These are phyloP conservation scores for Dendrocincla tyrannina DNA, from an alignment of 2,797 vertebrate genomes.

Conservation along the genomic window DNA sequence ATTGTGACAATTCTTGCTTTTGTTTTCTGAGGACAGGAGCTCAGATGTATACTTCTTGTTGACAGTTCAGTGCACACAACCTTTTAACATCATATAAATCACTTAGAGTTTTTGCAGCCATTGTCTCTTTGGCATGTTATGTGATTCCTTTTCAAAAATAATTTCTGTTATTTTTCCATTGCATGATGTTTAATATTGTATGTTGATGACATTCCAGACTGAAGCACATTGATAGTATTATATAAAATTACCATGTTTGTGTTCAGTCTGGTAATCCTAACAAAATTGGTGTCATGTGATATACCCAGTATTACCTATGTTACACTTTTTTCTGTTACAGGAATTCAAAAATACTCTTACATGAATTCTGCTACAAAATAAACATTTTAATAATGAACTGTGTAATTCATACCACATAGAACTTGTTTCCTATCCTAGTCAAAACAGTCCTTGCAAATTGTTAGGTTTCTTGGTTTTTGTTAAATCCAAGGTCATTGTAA, in stretches of 20 bases:
- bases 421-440: constrained; percentile 34
- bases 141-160: not conserved
- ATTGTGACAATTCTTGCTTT: not conserved
- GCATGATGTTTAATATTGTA: not conserved
- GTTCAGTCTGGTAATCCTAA: not conserved
- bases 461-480: not conserved
- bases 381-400: not conserved
- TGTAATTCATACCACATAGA: not conserved
- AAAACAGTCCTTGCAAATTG: not conserved
- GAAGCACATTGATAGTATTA: not conserved
- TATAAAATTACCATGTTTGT: not conserved
- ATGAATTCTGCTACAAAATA: not conserved
- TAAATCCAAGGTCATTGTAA: not conserved
- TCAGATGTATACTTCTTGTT: not conserved
- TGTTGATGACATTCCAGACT: not conserved
- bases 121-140: not conserved
- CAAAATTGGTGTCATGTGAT: not conserved
- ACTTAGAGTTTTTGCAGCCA: not conserved
- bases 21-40: not conserved
- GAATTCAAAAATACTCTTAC: not conserved
- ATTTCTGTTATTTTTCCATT: constrained; percentile 27
- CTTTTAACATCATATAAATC: not conserved
- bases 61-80: not conserved
- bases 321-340: not conserved
- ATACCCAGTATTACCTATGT: not conserved